Base-by-base conservation (phyloP, 2,797 vertebrate species). In the Huso huso region DNA sequence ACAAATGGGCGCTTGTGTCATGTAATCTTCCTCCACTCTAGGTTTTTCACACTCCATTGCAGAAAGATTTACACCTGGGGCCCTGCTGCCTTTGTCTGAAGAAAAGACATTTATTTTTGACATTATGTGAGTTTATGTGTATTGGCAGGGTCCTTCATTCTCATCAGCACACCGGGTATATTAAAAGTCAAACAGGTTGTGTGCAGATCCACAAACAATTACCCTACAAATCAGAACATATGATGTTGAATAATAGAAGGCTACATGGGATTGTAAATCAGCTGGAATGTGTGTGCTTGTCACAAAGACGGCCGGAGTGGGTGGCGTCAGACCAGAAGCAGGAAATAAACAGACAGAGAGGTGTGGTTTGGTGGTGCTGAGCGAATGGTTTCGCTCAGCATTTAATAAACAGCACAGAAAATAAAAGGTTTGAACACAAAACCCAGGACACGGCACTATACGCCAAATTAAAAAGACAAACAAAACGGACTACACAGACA, bases 1-100 rank as follows among this genome's bases (percentile, higher is more conserved):
- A 80, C 84, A 83, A 79, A 77, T 84, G 85, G 86, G 85, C 48
- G 81, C 81, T 75, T 63, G 13, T 79, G 74, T 81, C 77, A 75
- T 77, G 70, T 67, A 75, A 76, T 83, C 80, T 81, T 76, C 81
- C 80, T 83, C 75, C 74, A 74, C 71, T 73, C 68, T 68, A 82
- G 49, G 69, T 81, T 82, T 80, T 82, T 84, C 84, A 72, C 75
- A 73, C 71, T 74, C 71, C 75, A 75, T 66, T 80, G 72, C 2
- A 58, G 75, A 1, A 69, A 75, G 75, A 84, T 85, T 79, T 84
- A 84, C 76, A 66, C 51, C 63, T 12, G 23, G 23, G 51, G 48
- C 8, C 37, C 58, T 51, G 48, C 48, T 9, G 62, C 61, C 57
- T 63, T 23, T 50, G 51, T 50, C 65, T 8, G 61, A 59, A 70